Evolutionary conservation across 2,888 invertebrate genomes (phyloP).

Genomic region (Campaea margaritaria): DNA sequence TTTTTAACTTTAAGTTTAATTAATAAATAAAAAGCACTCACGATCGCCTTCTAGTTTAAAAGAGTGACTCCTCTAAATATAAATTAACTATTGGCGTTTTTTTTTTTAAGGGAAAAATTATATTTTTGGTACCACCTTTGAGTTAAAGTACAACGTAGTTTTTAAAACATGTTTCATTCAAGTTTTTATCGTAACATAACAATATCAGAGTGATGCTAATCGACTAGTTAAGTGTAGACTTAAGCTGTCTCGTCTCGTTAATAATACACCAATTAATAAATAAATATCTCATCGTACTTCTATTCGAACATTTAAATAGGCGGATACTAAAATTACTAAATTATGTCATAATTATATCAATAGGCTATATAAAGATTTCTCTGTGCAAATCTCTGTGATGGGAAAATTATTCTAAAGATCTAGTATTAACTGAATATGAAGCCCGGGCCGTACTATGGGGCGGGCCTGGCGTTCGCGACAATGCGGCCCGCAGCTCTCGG

Average conservation of each 20-base stretch:
- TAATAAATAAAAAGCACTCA: conserved; percentile 52
- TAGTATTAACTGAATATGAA: conserved; percentile 80
- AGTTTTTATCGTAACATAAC: conserved; percentile 67
- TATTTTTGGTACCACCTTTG: conserved; percentile 83
- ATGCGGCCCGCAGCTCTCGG: conserved; percentile 7
- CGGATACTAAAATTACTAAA: conserved; percentile 65
- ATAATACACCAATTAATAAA: conserved; percentile 73
- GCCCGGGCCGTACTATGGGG: conserved; percentile 63
- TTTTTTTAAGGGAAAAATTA: conserved; percentile 65
- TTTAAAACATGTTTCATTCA: conserved; percentile 76
- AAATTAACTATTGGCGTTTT: conserved; percentile 76
- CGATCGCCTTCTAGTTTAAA: conserved; percentile 74
- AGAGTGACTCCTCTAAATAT: conserved; percentile 69
- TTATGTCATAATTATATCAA: conserved; percentile 79
- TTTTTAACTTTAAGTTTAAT: conserved; percentile 73
- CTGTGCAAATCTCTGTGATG: conserved; percentile 84
- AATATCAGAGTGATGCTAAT: conserved; percentile 76
- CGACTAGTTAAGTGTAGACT: conserved; percentile 75
- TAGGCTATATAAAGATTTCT: conserved; percentile 78
- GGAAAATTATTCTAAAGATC: conserved; percentile 81
- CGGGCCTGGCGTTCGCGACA: conserved; percentile 43
- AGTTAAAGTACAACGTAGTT: conserved; percentile 84
- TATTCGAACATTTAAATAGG: conserved; percentile 77
- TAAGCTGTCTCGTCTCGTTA: conserved; percentile 77
- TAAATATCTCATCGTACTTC: conserved; percentile 70